Conservation (phyloP, 2,113 vertebrate genomes). For the Siniperca chuatsi region DNA sequence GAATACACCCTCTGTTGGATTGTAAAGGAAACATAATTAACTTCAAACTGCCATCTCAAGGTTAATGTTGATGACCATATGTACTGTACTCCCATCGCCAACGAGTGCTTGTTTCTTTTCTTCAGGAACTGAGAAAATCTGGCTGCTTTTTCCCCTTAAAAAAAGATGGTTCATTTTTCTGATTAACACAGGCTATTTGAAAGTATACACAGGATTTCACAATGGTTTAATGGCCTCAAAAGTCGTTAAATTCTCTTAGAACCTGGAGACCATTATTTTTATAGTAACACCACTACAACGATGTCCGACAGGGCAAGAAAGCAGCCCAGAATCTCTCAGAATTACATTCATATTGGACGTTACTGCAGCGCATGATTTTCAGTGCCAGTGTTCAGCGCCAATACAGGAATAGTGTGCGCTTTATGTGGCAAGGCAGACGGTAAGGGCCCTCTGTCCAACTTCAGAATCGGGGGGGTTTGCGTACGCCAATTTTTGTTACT, state of each 20-base stretch:
- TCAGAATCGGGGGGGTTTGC: too few relatives aligned
- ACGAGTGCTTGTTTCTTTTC: background rate
- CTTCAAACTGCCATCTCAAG: slow-evolving; percentile 56
- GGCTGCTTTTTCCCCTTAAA: slow-evolving; percentile 4
- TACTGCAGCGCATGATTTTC: background rate
- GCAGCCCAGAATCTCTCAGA: background rate
- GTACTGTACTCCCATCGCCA: slow-evolving; percentile 19
- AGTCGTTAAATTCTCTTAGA: background rate
- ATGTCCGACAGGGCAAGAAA: background rate
- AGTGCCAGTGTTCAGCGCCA: background rate
- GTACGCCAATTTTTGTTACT: too few relatives aligned
- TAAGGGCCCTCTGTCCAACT: too few relatives aligned
- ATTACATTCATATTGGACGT: background rate
- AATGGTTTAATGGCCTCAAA: background rate
- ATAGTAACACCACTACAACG: background rate
- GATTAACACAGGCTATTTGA: slow-evolving; percentile 1
- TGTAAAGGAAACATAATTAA: slow-evolving; percentile 52
- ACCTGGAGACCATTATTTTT: background rate
- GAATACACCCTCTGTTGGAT: slow-evolving; percentile 6
- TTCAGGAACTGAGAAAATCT: slow-evolving; percentile 19
- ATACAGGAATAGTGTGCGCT: background rate
- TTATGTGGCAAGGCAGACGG: background rate
- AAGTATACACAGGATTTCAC: background rate
- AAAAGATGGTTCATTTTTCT: slow-evolving; percentile 1
- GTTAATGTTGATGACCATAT: slow-evolving; percentile 36